Base-by-base conservation (phyloP, 2,888 invertebrate genomes). In the Yponomeuta plumbellus region DNA sequence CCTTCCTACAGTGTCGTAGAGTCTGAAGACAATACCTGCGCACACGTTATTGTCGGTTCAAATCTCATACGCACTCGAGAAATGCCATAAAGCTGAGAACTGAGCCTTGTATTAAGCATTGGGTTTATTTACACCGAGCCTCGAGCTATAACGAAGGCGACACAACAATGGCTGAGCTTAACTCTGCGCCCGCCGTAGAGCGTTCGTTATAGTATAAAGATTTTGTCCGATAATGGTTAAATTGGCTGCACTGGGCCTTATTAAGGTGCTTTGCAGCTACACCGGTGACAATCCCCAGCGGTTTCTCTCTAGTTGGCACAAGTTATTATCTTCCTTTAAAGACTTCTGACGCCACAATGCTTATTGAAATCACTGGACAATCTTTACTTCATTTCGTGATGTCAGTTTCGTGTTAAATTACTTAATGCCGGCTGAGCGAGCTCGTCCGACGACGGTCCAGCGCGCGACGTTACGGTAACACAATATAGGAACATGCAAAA, bases 141-240 rank as follows among this genome's bases (percentile, higher is more conserved):
- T 71, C 71, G 76, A 70, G 73, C 75, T 70, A 80, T 82, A 81
- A 77, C 76, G 71, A 74, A 74, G 73, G 83, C 80, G 87, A 87
- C 87, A 86, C 76, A 85, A 86, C 86, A 86, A 88, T 86, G 83
- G 84, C 76, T 69, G 76, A 78, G 76, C 73, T 78, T 75, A 75
- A 64, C 66, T 57, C 52, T 56, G 64, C 5, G 76, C 75, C 73
- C 77, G 76, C 74, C 74, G 11, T 64, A 59, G n/a, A 62, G 39
- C 65, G 76, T 79, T 79, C 74, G 75, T 80, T 77, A 74, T 62
- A 66, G 59, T 63, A 66, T 65, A 65, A 75, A 83, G 84, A 87
- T 88, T 81, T 78, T 75, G 76, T 76, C 75, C 76, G 87, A 86
- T 87, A 86, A 85, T 83, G 76, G 76, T 75, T 84, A 84, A 86